Base-by-base conservation (phyloP, 2,113 vertebrate species). In the Taurulus bubalis region DNA sequence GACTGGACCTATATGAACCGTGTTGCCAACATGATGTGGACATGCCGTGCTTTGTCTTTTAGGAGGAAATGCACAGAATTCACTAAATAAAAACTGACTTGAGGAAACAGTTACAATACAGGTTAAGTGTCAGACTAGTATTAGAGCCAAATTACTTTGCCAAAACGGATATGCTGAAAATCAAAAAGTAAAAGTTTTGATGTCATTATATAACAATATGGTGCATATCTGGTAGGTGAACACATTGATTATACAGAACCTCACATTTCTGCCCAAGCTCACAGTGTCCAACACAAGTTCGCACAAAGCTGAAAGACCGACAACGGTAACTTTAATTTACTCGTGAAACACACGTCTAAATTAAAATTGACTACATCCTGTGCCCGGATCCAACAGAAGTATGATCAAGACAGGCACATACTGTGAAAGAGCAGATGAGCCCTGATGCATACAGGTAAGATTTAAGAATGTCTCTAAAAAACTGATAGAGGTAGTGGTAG, bases 1-100 rank as follows among this genome's bases (percentile, higher is more conserved):
- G 42, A 56, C 60, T n/a, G 15, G 65, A 66, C n/a, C 56, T 63
- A n/a, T 47, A 59, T 69, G 72, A 72, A 66, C 24, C 12, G 7
- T 4, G 45, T 3, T 47, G 36, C 26, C 15, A 55, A 56, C 40
- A 62, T 36, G 51, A 60, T 38, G 24, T 8, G 11, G 65, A 15
- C 55, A 3, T 6, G 26, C 6, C 2, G 1, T 0, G 4, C 22
- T 71, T 18, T 36, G 24, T 10, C 9, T 60, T 64, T 58, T 9
- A 38, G 36, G 40, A 49, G 47, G 36, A 49, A 10, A 22, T 8
- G 62, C 28, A 59, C 10, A 34, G 1, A 53, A 38, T 56, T 66
- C 26, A 45, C 24, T 28, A 20, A 49, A 62, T 14, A 15, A 4
- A 32, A 38, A 12, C 4, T 14, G 22, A 36, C 9, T 12, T 40